These are phyloP conservation scores for Platyura marginata DNA, from an alignment of 1,140 invertebrate species.

Conservation along the genomic window DNA sequence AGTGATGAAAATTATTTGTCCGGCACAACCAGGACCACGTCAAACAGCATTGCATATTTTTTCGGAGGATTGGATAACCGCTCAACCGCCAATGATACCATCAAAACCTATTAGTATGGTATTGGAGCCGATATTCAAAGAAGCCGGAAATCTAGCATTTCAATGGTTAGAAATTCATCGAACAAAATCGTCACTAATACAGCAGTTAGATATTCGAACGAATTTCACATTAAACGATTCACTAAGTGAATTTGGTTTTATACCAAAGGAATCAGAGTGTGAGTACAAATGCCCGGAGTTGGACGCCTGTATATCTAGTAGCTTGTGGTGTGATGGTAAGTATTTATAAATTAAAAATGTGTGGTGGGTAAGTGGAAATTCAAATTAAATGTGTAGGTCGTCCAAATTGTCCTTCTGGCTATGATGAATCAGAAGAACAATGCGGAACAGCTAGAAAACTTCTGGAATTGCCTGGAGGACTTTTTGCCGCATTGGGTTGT, in stretches of 20 bases:
- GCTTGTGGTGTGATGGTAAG: constrained; percentile 74
- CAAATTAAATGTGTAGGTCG: too few species aligned
- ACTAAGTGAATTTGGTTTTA: constrained; percentile 20
- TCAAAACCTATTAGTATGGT: constrained; percentile 30
- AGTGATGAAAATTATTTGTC: constrained; percentile 54
- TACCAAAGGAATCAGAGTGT: constrained; percentile 34
- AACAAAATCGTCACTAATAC: constrained; percentile 37
- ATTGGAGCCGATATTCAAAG: constrained; percentile 50
- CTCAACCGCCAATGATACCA: constrained; percentile 13
- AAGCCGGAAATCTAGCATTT: constrained; percentile 44
- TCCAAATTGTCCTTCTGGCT: constrained; percentile 66
- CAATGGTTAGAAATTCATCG: constrained; percentile 55
- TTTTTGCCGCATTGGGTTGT: constrained; percentile 31
- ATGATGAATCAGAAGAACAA: constrained; percentile 55
- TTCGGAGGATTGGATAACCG: constrained; percentile 49
- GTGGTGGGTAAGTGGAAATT: too few species aligned
- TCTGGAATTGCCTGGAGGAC: constrained; percentile 27
- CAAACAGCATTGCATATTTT: constrained; percentile 52
- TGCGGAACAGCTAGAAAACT: constrained; percentile 38
- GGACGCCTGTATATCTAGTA: constrained; percentile 68
- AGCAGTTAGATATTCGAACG: constrained; percentile 32
- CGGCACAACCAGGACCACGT: constrained; percentile 40
- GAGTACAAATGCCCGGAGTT: constrained; percentile 67
- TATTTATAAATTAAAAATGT: too few species aligned
- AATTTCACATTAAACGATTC: constrained; percentile 35